phyloP scores from a whole-genome alignment of 2,888 invertebrate genomes.

The Oxyteleia sp. region DNA sequence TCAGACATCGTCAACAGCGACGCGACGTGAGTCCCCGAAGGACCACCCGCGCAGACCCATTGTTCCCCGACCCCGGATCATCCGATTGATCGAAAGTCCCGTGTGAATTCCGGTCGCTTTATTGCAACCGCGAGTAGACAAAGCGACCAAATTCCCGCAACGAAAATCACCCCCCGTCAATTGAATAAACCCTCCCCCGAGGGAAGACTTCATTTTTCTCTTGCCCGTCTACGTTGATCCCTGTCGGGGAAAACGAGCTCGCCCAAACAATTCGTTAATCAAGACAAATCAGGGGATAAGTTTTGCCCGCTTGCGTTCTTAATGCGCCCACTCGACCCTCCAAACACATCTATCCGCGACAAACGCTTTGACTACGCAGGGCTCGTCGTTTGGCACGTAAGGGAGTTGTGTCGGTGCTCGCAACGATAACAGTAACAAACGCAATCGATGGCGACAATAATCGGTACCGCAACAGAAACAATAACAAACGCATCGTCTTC shows the following conservation, averaged over 20 bases:
- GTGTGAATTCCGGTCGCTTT: no score
- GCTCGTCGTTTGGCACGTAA: slow-evolving; percentile 30
- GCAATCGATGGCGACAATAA: no score
- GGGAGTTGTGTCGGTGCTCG: slow-evolving; percentile 6
- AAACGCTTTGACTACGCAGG: slow-evolving; percentile 26
- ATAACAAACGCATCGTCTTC: no score
- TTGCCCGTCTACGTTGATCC: neutral
- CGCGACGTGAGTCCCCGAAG: no score
- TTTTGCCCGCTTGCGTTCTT: slow-evolving; percentile 2
- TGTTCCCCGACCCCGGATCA: no score
- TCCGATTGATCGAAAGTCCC: no score
- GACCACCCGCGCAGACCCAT: no score
- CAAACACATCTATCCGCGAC: slow-evolving; percentile 54
- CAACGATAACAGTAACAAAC: no score
- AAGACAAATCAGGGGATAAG: slow-evolving; percentile 17
- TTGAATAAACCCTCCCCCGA: slow-evolving; percentile 4
- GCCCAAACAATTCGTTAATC: slow-evolving; percentile 30
- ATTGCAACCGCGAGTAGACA: slow-evolving; percentile 9
- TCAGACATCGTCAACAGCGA: no score
- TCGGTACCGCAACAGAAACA: no score
- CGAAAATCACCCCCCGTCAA: slow-evolving; percentile 14
- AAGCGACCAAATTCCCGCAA: slow-evolving; percentile 19
- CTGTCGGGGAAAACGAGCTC: slow-evolving; percentile 2
- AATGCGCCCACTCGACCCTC: slow-evolving; percentile 62
- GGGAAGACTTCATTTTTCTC: slow-evolving; percentile 6